Percentiles rank a stretch among this genome's conserved stretches.
phyloP scores from a whole-genome alignment of 2,113 vertebrate species.

The Mesitornis unicolor region DNA sequence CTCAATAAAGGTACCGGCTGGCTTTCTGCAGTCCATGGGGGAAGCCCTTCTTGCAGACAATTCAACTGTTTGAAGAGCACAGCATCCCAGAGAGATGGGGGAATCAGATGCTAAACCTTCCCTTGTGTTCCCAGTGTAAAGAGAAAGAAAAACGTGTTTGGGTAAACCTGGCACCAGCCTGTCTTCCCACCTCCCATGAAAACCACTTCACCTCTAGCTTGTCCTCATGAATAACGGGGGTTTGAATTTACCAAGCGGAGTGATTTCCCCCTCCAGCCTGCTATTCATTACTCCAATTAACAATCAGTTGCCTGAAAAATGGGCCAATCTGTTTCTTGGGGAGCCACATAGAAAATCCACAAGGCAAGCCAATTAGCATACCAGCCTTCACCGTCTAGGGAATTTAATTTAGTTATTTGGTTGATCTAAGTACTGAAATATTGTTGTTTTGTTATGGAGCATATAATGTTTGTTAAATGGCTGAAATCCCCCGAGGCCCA shows the following conservation, averaged over 20 bases:
- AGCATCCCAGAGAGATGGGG: background rate
- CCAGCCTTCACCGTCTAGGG: conserved; percentile 65
- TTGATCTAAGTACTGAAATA: conserved; percentile 69
- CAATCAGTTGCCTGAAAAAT: conserved; percentile 80
- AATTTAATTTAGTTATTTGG: conserved; percentile 70
- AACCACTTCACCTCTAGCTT: conserved; percentile 35
- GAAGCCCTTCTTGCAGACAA: fast-evolving
- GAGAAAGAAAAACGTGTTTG: background rate
- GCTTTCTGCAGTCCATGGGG: background rate
- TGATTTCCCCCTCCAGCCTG: conserved; percentile 61
- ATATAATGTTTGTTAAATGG: conserved; percentile 73
- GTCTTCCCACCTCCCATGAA: conserved; percentile 31
- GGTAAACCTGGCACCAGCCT: conserved; percentile 55
- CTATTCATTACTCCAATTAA: conserved; percentile 88
- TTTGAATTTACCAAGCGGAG: conserved; percentile 77
- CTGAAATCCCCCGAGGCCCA: conserved; percentile 68
- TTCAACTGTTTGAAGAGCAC: background rate
- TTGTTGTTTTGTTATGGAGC: conserved; percentile 59
- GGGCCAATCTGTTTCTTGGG: conserved; percentile 82
- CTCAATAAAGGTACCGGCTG: background rate
- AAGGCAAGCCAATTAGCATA: conserved; percentile 77
- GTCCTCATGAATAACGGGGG: conserved; percentile 61
- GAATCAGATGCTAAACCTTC: background rate
- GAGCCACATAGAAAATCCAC: conserved; percentile 59
- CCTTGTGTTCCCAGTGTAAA: background rate